Percentiles rank a stretch among this genome's conserved stretches.
These are phyloP conservation scores for Petrocephalus sullivani DNA, from an alignment of 2,797 vertebrate species.

Conservation along the genomic window DNA sequence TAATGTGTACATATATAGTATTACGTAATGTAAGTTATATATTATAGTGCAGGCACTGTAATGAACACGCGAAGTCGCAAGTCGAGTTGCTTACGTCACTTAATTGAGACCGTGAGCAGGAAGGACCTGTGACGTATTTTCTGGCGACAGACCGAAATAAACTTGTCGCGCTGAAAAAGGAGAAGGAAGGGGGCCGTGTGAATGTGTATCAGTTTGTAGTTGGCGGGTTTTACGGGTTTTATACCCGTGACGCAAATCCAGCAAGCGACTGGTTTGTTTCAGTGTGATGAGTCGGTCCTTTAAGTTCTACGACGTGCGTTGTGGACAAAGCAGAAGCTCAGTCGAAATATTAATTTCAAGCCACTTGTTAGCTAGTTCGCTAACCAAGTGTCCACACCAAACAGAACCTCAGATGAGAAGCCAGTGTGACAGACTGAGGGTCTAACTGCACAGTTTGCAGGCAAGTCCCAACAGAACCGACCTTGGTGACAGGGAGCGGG, in stretches of 20 bases:
- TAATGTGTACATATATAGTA: too few species aligned
- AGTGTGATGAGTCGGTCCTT: neutral
- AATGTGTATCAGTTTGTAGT: neutral
- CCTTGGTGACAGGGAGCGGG: neutral
- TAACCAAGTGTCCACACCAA: neutral
- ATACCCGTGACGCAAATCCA: neutral
- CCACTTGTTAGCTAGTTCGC: slow-evolving; percentile 7
- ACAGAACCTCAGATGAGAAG: neutral
- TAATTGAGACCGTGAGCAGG: neutral
- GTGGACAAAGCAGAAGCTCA: neutral
- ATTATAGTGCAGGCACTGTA: neutral
- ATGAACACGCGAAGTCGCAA: neutral
- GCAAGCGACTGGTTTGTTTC: neutral
- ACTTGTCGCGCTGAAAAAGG: neutral
- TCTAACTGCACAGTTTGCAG: slow-evolving; percentile 16
- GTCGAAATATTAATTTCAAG: neutral
- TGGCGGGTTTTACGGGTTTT: neutral
- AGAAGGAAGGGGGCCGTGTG: neutral
- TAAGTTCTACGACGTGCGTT: neutral
- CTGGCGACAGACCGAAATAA: neutral
- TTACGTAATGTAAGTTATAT: too few species aligned
- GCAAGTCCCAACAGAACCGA: slow-evolving; percentile 1
- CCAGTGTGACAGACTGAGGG: neutral
- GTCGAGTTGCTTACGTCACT: slow-evolving; percentile 9
- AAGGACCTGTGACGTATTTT: slow-evolving; percentile 13